Conservation (phyloP, 2,888 invertebrate species). For the Flexamia atlantica region DNA sequence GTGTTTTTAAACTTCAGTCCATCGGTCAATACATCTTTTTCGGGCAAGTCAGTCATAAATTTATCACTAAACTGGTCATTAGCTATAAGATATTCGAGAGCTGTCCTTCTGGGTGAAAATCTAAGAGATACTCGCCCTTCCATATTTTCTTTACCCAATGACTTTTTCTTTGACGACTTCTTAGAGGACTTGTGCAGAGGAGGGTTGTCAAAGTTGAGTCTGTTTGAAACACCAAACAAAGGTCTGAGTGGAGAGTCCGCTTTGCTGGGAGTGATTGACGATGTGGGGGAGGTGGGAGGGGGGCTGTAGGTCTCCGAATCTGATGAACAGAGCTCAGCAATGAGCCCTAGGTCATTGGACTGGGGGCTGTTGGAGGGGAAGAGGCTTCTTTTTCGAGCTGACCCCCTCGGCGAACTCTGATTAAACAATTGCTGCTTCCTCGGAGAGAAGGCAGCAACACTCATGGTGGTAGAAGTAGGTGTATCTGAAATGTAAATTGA, state of each 20-base stretch:
- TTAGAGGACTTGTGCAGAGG: neutral
- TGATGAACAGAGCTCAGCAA: slow-evolving; percentile 51
- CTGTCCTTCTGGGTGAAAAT: slow-evolving; percentile 33
- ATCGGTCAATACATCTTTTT: neutral
- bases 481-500: too few species aligned
- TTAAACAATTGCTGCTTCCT: slow-evolving; percentile 24
- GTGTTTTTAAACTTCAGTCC: slow-evolving; percentile 11
- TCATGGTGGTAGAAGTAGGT: neutral
- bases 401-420: slow-evolving; percentile 78
- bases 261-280: slow-evolving; percentile 32
- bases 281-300: slow-evolving; percentile 45
- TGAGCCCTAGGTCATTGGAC: slow-evolving; percentile 55
- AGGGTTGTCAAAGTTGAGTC: neutral
- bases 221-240: neutral
- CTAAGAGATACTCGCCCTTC: neutral
- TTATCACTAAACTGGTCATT: slow-evolving; percentile 32
- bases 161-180: neutral
- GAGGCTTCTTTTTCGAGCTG: slow-evolving; percentile 81
- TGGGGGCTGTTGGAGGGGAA: slow-evolving; percentile 74
- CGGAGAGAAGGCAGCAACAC: slow-evolving; percentile 51
- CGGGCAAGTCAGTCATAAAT: slow-evolving; percentile 26
- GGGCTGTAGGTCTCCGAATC: slow-evolving; percentile 60
- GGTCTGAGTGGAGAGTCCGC: neutral
- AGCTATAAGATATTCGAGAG: slow-evolving; percentile 13
- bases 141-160: slow-evolving; percentile 42